Conservation (phyloP, 2,113 vertebrate species). For the Chaetodon trifascialis region DNA sequence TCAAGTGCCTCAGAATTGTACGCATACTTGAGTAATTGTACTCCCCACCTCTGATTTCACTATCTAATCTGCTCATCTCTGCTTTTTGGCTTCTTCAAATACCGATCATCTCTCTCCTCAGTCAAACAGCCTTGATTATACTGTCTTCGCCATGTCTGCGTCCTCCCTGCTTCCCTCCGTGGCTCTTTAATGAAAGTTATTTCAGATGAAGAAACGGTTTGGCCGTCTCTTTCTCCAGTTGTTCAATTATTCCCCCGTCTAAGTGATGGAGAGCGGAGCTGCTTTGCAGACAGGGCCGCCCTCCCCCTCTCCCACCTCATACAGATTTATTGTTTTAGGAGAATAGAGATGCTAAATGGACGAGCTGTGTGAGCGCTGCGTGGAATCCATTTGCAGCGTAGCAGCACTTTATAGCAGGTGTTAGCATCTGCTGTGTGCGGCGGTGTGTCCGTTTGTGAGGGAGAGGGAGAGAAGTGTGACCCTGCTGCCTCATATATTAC, state of each 20-base stretch:
- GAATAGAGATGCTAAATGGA: conserved; percentile 65
- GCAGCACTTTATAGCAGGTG: conserved; percentile 57
- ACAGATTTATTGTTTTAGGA: conserved; percentile 65
- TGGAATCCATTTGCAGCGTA: conserved; percentile 64
- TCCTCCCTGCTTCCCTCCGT: neutral
- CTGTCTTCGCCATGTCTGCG: conserved; percentile 14
- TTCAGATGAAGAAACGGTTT: conserved; percentile 70
- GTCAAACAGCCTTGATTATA: conserved; percentile 36
- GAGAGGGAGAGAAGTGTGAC: conserved; percentile 7
- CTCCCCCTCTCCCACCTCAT: conserved; percentile 1
- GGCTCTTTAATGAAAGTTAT: conserved; percentile 65
- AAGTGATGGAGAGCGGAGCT: conserved; percentile 68
- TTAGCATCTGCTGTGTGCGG: conserved; percentile 21
- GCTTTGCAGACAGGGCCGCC: conserved; percentile 27
- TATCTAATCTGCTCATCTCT: neutral
- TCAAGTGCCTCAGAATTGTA: neutral
- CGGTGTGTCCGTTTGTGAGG: conserved; percentile 32
- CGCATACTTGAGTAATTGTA: neutral
- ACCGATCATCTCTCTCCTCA: conserved; percentile 13
- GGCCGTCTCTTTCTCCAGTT: conserved; percentile 64
- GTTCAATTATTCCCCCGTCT: conserved; percentile 70
- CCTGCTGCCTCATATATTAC: conserved; percentile 37
- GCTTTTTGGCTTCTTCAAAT: conserved; percentile 19
- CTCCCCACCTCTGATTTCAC: neutral
- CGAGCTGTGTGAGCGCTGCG: conserved; percentile 55